A percentile compares a stretch with the other conserved stretches of the same genome.
Conservation (phyloP, 1,140 invertebrate genomes). For the Drosophila neocordata region DNA sequence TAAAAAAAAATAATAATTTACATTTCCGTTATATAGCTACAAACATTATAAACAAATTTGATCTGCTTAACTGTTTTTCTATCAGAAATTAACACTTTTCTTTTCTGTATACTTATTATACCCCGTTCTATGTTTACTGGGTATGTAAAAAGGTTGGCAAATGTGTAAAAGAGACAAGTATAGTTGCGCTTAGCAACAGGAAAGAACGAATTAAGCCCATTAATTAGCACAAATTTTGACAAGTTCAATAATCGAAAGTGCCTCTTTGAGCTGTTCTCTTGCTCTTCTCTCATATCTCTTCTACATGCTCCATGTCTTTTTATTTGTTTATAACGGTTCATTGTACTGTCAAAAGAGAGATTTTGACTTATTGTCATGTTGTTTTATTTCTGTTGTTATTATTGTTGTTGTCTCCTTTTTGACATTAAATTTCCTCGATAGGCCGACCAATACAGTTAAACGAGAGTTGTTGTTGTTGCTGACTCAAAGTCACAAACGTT, state of each 20-base stretch:
- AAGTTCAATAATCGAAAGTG: slow-evolving; percentile 77
- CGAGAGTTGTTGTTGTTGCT: slow-evolving; percentile 29
- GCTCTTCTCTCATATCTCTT: slow-evolving; percentile 33
- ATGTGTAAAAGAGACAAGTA: slow-evolving; percentile 22
- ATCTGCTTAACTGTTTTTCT: no score
- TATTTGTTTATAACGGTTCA: slow-evolving; percentile 69
- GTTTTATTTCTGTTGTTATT: slow-evolving; percentile 12
- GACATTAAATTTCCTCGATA: slow-evolving; percentile 60
- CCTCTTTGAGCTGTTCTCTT: slow-evolving; percentile 4
- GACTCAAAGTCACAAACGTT: slow-evolving; percentile 61
- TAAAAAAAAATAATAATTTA: no score
- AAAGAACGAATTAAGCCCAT: background rate
- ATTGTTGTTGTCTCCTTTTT: slow-evolving; percentile 39
- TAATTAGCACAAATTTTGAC: slow-evolving; percentile 40
- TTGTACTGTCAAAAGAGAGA: slow-evolving; percentile 46
- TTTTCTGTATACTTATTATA: background rate
- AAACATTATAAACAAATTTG: no score
- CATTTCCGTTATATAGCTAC: no score
- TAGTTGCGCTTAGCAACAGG: slow-evolving; percentile 29
- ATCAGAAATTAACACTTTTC: no score
- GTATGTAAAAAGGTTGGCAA: background rate
- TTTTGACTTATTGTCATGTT: slow-evolving; percentile 43
- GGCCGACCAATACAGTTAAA: slow-evolving; percentile 62
- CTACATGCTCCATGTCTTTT: slow-evolving; percentile 22
- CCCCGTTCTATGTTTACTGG: background rate